Conservation (phyloP, 2,113 vertebrate species). For the Mesitornis unicolor region DNA sequence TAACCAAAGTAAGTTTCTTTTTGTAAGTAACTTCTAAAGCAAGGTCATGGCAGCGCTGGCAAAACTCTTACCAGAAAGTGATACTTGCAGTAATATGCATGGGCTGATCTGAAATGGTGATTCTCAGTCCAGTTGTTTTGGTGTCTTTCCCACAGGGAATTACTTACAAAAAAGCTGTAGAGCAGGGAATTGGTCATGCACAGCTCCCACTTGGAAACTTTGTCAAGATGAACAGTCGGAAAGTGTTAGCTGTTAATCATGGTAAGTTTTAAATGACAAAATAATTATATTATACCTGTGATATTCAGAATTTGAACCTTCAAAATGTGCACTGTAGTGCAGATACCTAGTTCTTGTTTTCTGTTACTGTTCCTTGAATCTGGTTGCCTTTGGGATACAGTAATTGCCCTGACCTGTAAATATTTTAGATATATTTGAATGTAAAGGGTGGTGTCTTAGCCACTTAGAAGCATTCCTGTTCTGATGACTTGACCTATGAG, state of each 20-base stretch:
- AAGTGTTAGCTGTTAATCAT: slow-evolving; percentile 95
- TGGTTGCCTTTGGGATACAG: not conserved
- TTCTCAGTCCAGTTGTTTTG: not conserved
- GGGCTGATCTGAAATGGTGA: not conserved
- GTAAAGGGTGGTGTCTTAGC: not conserved
- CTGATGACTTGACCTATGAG: not conserved
- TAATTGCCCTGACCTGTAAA: not conserved
- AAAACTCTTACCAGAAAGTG: not conserved
- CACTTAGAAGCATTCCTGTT: not conserved
- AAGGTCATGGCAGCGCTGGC: not conserved
- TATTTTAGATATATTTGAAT: not conserved
- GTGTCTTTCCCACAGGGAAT: slow-evolving; percentile 80
- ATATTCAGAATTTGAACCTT: not conserved
- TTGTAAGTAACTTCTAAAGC: not conserved
- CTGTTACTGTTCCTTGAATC: not conserved
- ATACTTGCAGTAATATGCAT: not conserved
- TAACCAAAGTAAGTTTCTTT: rapidly evolving
- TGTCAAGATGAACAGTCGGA: slow-evolving; percentile 96
- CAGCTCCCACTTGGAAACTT: slow-evolving; percentile 92
- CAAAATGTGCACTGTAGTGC: not conserved
- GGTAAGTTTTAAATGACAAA: slow-evolving; percentile 75
- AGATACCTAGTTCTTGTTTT: not conserved
- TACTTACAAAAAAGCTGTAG: slow-evolving; percentile 84
- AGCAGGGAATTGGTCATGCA: slow-evolving; percentile 87
- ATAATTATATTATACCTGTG: not conserved